phyloP scores from a whole-genome alignment of 2,113 vertebrate genomes.

The Cebidichthys violaceus region DNA sequence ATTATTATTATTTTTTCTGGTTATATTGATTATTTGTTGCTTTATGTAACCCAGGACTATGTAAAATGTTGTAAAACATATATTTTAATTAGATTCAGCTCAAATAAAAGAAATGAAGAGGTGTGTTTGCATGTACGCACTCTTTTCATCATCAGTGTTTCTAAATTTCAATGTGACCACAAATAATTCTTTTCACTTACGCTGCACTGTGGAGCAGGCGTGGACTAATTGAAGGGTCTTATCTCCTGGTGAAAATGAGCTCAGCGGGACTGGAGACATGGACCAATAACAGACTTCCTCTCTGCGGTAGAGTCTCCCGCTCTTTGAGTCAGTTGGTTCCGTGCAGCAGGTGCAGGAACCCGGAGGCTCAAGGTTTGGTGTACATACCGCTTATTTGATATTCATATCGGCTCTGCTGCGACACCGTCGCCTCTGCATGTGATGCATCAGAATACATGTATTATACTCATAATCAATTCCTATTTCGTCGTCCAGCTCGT shows the following conservation, averaged over 20 bases:
- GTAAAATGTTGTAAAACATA: background rate
- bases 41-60: background rate
- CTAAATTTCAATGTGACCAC: constrained; percentile 38
- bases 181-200: constrained; percentile 48
- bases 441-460: constrained; percentile 49
- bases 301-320: constrained; percentile 46
- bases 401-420: constrained; percentile 41
- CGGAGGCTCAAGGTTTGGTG: background rate
- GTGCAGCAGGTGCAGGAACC: constrained; percentile 23
- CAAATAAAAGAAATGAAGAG: background rate
- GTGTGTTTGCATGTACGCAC: constrained; percentile 18
- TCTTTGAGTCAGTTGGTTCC: constrained; percentile 42
- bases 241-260: constrained; percentile 53
- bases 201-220: constrained; percentile 7
- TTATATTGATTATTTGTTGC: background rate
- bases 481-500: constrained; percentile 11
- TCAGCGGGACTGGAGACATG: constrained; percentile 34
- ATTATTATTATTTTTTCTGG: no score
- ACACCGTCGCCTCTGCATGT: constrained; percentile 34
- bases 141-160: constrained; percentile 27
- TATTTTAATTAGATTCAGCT: background rate
- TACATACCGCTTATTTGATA: constrained; percentile 42
- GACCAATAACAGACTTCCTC: constrained; percentile 7
- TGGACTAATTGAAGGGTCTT: constrained; percentile 13
- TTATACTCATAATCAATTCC: constrained; percentile 48